Evolutionary conservation across 2,888 invertebrate genomes (phyloP), one percentile per base, ranked within the genome.

Genomic region (Agrilus biguttatus): DNA sequence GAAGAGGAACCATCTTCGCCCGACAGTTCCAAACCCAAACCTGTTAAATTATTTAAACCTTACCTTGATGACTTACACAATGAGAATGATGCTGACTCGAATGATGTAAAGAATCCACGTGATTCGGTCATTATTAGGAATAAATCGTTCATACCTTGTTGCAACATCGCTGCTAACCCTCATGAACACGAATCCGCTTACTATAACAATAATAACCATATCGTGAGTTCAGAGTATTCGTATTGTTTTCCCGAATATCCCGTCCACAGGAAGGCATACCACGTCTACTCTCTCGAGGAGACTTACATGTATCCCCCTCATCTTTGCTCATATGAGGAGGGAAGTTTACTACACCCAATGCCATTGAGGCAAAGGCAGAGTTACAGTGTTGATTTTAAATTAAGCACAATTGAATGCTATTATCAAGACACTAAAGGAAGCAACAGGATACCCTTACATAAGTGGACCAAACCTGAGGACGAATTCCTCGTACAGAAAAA

Each of bases 11-110:
- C 36, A 46, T 40, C 44, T 33, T 34, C 43, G 12, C 37, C 33
- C 23, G 42, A 47, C 39, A 44, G 37, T 40, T 12, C 36, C 14
- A 43, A 41, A 28, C 60, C 67, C 37, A 78, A 77, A 62, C 80
- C 83, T 41, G 77, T 81, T 53, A 84, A 84, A 60, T 66, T 84
- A 35, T 85, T 85, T 65, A 80, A 84, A 58, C 85, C 84, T 28
- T 85, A 84, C 62, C 69, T 83, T 40, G 70, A 81, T 48, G 82
- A 79, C 55, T 74, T 80, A 36, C 71, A 75, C 36, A 72, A 73
- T 44, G 51, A 50, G 38, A 49, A 46, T 36, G 47, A 45, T 44
- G 45, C 49, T 19, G 49, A 51, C 37, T 10, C 28, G 28, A 28
- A 28, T 2, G 28, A 28, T 5, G 28, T 28, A 2, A 28, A 40